Conservation (phyloP, 1,140 invertebrate genomes). For the Camponotus vicinus region DNA sequence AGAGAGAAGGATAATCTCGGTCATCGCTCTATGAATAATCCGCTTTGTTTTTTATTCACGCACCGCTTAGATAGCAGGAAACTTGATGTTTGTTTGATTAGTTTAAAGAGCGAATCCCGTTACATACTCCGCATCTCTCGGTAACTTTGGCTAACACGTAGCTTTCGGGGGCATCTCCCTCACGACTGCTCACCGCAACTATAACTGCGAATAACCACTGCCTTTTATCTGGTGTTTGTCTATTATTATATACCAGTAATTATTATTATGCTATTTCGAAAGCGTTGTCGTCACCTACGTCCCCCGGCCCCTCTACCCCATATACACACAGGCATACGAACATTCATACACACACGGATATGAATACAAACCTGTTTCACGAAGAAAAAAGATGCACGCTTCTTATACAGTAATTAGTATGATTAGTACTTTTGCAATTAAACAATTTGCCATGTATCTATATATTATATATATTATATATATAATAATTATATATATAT, state of each 20-base stretch:
- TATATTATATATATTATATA: constrained; percentile 52
- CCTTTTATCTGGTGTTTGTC: constrained; percentile 86
- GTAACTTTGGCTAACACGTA: constrained; percentile 86
- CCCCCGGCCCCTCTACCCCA: constrained; percentile 1
- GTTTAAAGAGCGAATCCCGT: constrained; percentile 31
- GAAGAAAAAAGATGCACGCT: constrained; percentile 75
- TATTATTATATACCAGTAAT: constrained; percentile 82
- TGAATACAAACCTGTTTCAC: constrained; percentile 58
- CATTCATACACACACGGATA: constrained; percentile 4
- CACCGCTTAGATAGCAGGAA: neutral
- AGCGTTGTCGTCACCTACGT: constrained; percentile 71
- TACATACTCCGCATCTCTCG: constrained; percentile 68
- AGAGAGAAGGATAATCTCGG: constrained; percentile 66
- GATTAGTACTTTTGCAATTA: constrained; percentile 63
- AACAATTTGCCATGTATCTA: constrained; percentile 64
- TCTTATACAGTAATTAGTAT: constrained; percentile 74
- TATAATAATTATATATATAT: constrained; percentile 40
- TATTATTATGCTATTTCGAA: constrained; percentile 75
- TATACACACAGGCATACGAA: constrained; percentile 4
- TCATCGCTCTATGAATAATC: constrained; percentile 15
- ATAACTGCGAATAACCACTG: constrained; percentile 87
- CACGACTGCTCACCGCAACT: constrained; percentile 87
- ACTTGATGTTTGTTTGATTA: neutral
- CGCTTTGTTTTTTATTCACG: neutral
- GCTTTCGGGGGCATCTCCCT: constrained; percentile 86